Base-by-base conservation (phyloP, 2,888 invertebrate genomes). In the Adineta ricciae region DNA sequence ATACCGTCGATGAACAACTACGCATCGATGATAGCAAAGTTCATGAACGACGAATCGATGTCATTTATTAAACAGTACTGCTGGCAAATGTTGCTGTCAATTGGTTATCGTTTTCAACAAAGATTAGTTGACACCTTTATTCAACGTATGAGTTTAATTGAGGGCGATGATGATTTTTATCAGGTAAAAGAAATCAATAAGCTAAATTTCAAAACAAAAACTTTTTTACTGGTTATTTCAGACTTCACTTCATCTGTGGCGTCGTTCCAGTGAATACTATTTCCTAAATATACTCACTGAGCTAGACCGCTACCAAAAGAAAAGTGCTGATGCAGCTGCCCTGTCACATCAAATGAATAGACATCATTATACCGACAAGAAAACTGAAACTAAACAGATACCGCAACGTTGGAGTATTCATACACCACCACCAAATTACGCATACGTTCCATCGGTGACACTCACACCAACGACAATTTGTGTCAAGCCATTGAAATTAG, bases 51-150 rank as follows among this genome's bases (percentile, higher is more conserved):
- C 24, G 24, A 41, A 7, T 8, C 24, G 11, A 41, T 41, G 24
- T 78, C 78, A 78, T 78, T 78, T 38, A 38, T 78, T 41, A 21
- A 78, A 78, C 38, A n/a, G 11, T 78, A 78, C 41, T 78, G 41
- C 14, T 78, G 41, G 38, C 38, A 78, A 21, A 78, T 78, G 78
- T 78, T 78, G 41, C 16, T 78, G 11, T 41, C 78, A 24, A 78
- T 78, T 78, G 78, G 78, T 41, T 78, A n/a, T 78, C 78, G 78
- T 19, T 41, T 78, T 78, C 78, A 78, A 41, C 38, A 78, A 78
- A 41, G 41, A 41, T 41, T 78, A 41, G n/a, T 41, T 1, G 24
- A 78, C 9, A 11, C 7, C 24, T 38, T 78, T 41, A 78, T 78
- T 78, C 41, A 21, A 78, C 41, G 41, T 11, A n/a, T 78, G 78